Evolutionary conservation across 2,797 vertebrate species (phyloP).

Genomic region (Oreochromis grahami): DNA sequence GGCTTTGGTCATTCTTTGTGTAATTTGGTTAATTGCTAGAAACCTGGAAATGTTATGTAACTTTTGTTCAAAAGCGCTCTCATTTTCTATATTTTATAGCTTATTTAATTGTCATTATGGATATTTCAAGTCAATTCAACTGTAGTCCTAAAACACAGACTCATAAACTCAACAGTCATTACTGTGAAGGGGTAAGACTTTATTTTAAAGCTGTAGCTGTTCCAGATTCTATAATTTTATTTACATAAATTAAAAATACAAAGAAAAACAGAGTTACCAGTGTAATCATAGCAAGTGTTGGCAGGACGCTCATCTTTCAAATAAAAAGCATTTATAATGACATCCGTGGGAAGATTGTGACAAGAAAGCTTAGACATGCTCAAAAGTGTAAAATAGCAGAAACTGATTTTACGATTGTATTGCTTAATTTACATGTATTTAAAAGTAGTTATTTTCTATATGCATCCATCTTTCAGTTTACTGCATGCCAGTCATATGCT

Average conservation of each 20-base stretch:
- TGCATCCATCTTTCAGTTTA: background rate
- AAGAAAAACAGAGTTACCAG: background rate
- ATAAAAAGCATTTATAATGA: constrained; percentile 9
- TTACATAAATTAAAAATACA: background rate
- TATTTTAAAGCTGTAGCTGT: background rate
- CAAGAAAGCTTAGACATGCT: background rate
- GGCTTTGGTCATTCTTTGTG: constrained; percentile 36
- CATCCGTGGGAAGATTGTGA: background rate
- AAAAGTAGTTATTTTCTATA: background rate
- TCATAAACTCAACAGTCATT: background rate
- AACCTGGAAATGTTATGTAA: constrained; percentile 20
- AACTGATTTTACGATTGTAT: background rate
- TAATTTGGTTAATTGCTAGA: constrained; percentile 36
- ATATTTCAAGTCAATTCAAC: background rate
- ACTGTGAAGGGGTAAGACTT: too few relatives aligned
- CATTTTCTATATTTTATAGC: background rate
- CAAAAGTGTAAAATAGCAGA: background rate
- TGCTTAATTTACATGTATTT: background rate
- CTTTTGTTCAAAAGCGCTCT: background rate
- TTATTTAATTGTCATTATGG: background rate
- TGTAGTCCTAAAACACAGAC: background rate
- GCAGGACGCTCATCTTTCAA: background rate
- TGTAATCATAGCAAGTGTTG: background rate
- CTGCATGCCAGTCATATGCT: rapidly evolving
- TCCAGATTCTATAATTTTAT: background rate